Evolutionary conservation across 2,113 vertebrate species (phyloP).

Genomic region (Aspidoscelis tigris): DNA sequence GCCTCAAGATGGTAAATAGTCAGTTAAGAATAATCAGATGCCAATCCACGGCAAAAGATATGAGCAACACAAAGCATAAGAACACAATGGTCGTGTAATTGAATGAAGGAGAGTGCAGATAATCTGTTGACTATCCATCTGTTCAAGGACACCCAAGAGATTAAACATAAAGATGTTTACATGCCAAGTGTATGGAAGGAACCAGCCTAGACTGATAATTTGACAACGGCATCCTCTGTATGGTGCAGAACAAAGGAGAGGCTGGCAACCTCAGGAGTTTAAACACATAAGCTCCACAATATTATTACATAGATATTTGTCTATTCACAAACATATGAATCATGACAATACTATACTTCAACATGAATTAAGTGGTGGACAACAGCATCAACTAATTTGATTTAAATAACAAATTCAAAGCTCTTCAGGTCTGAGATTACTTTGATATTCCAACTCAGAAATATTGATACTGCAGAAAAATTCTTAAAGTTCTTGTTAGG

Average conservation of each 20-base stretch:
- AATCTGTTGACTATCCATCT: background rate
- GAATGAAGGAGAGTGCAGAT: background rate
- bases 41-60: background rate
- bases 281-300: too few relatives aligned
- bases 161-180: background rate
- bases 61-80: background rate
- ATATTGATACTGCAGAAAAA: background rate
- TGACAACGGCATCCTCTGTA: too few relatives aligned
- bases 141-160: conserved; percentile 13
- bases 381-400: background rate
- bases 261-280: too few relatives aligned
- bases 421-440: background rate
- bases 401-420: background rate
- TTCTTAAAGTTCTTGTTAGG: background rate
- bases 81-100: background rate
- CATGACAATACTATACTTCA: conserved; percentile 9
- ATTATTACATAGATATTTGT: background rate
- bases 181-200: conserved; percentile 4
- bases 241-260: too few relatives aligned
- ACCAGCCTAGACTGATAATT: too few relatives aligned
- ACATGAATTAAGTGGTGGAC: background rate
- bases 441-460: background rate
- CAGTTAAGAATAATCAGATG: background rate
- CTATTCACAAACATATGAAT: background rate
- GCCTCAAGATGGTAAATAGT: background rate